phyloP scores from a whole-genome alignment of 2,113 vertebrate species.

The Gulo gulo region DNA sequence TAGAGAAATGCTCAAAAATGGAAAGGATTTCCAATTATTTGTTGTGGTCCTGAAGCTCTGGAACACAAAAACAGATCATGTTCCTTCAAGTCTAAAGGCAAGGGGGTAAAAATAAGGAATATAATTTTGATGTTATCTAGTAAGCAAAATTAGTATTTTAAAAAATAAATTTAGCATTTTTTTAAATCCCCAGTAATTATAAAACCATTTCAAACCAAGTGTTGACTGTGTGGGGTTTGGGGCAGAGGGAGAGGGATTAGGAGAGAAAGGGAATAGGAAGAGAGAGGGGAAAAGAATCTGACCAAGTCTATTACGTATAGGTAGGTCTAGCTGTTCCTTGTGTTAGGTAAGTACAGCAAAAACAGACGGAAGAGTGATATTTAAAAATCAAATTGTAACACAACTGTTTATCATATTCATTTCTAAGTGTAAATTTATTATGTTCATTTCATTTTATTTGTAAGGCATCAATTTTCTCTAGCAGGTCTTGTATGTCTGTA shows the following conservation, averaged over 20 bases:
- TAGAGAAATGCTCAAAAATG: slow-evolving; percentile 53
- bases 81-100: slow-evolving; percentile 46
- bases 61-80: slow-evolving; percentile 20
- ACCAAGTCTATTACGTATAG: not conserved
- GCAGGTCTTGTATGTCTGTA: not conserved
- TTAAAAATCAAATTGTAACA: not conserved
- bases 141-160: slow-evolving; percentile 29
- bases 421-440: not conserved
- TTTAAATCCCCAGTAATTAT: not conserved
- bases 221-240: not conserved
- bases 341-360: not conserved
- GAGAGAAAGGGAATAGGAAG: not conserved
- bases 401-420: not conserved
- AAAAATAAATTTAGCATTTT: not conserved
- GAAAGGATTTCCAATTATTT: slow-evolving; percentile 50
- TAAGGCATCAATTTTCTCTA: not conserved
- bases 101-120: slow-evolving; percentile 14
- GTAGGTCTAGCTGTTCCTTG: too few relatives aligned
- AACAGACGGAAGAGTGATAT: not conserved
- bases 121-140: slow-evolving; percentile 5
- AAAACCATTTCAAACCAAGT: slow-evolving; percentile 34
- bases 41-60: not conserved
- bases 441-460: not conserved
- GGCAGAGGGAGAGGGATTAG: accelerated
- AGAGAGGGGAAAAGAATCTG: not conserved